A percentile compares a stretch with the other conserved stretches of the same genome.
phyloP scores from a whole-genome alignment of 2,113 vertebrate genomes.

The Micronisus gabar region DNA sequence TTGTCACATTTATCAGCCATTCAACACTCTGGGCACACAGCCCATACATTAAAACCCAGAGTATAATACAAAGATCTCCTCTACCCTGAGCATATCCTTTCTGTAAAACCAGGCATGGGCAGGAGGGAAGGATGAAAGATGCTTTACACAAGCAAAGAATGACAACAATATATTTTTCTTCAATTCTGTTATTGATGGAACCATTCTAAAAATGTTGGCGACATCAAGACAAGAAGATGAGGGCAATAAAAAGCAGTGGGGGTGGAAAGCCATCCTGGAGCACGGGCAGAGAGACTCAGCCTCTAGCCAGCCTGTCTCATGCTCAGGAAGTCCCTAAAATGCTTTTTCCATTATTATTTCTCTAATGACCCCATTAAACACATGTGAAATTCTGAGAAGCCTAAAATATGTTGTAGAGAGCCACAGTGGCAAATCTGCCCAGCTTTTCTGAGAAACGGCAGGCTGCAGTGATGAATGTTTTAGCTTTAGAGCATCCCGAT shows the following conservation, averaged over 20 bases:
- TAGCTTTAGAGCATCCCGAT: conserved; percentile 23
- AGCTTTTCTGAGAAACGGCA: conserved; percentile 14
- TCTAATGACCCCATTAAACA: conserved; percentile 24
- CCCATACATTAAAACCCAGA: conserved; percentile 36
- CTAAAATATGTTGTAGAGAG: not conserved
- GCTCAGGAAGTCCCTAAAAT: conserved; percentile 41
- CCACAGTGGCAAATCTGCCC: not conserved
- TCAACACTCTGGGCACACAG: conserved; percentile 8
- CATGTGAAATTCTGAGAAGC: conserved; percentile 7
- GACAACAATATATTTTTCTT: conserved; percentile 28
- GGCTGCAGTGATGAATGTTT: conserved; percentile 27
- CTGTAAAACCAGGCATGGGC: not conserved
- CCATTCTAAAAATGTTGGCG: conserved; percentile 6
- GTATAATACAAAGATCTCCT: conserved; percentile 8
- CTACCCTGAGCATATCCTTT: not conserved
- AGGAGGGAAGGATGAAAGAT: conserved; percentile 25
- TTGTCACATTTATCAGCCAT: conserved; percentile 55
- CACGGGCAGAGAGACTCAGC: not conserved
- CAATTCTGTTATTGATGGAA: conserved; percentile 8
- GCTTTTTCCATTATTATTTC: conserved; percentile 28
- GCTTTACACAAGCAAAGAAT: not conserved
- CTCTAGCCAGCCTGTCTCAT: conserved; percentile 6
- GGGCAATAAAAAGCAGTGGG: not conserved
- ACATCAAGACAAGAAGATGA: conserved; percentile 10
- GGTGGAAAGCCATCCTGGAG: not conserved